Evolutionary conservation across 2,113 vertebrate genomes (phyloP).

Genomic region (Datnioides undecimradiatus): DNA sequence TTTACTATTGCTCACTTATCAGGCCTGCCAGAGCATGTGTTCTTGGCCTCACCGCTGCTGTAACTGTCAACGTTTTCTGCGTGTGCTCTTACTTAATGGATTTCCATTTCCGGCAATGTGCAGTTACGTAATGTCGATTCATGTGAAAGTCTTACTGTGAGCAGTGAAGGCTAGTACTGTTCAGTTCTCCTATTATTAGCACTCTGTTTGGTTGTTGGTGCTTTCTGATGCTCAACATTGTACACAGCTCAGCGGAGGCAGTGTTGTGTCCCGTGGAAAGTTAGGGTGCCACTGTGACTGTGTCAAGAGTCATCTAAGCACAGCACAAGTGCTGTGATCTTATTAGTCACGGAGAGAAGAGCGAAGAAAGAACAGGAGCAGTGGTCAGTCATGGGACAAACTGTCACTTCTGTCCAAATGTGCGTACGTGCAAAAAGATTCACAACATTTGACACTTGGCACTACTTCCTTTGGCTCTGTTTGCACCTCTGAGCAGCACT

Average conservation of each 20-base stretch:
- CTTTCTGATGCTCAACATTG: background rate
- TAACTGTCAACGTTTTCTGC: background rate
- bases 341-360: slow-evolving; percentile 36
- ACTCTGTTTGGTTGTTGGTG: background rate
- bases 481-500: background rate
- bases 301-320: slow-evolving; percentile 1
- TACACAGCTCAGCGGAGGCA: background rate
- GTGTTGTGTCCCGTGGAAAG: background rate
- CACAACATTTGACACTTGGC: slow-evolving; percentile 1
- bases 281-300: background rate
- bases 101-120: background rate
- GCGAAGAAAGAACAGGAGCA: slow-evolving; percentile 4
- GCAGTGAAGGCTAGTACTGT: background rate
- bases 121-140: background rate
- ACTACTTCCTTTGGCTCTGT: background rate
- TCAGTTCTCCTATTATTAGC: background rate
- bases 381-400: slow-evolving; percentile 23
- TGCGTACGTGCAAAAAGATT: background rate
- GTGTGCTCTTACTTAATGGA: background rate
- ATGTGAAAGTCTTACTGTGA: background rate
- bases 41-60: background rate
- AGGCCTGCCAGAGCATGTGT: background rate
- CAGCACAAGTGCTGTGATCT: slow-evolving; percentile 15
- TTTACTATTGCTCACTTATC: background rate
- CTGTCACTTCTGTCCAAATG: background rate